These are phyloP conservation scores for Perizoma affinitatum DNA, from an alignment of 2,888 invertebrate genomes.

Conservation along the genomic window DNA sequence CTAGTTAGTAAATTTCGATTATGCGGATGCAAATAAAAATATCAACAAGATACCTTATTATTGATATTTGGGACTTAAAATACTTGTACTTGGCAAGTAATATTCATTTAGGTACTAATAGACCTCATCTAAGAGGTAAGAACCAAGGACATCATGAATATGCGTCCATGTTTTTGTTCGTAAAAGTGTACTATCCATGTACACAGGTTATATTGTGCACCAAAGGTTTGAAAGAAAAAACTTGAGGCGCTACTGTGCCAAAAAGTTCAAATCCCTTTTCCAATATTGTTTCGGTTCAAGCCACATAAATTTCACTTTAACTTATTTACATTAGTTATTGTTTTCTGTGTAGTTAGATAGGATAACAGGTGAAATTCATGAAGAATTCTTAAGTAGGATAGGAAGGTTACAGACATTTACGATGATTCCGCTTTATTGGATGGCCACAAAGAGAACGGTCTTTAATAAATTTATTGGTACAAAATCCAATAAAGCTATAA, in stretches of 20 bases:
- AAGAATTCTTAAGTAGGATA: conserved; percentile 21
- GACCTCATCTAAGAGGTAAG: too few relatives aligned
- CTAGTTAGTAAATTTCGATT: too few relatives aligned
- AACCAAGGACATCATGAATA: too few relatives aligned
- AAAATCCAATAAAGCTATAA: conserved; percentile 43
- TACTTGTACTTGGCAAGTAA: too few relatives aligned
- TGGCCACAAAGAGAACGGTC: conserved; percentile 33
- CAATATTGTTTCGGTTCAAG: background rate
- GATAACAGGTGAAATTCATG: background rate
- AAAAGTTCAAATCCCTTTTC: too few relatives aligned
- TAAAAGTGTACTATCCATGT: too few relatives aligned
- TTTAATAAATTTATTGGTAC: conserved; percentile 41
- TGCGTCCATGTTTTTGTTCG: too few relatives aligned
- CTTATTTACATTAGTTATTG: background rate
- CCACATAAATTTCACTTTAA: background rate
- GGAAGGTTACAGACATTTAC: conserved; percentile 29
- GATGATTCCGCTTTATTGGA: conserved; percentile 35
- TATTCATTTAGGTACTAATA: too few relatives aligned
- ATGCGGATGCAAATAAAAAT: conserved; percentile 50
- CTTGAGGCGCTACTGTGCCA: too few relatives aligned
- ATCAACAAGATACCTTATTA: conserved; percentile 39
- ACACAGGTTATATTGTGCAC: too few relatives aligned
- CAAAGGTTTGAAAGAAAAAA: too few relatives aligned
- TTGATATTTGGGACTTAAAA: too few relatives aligned
- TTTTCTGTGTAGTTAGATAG: background rate